Evolutionary conservation across 35 echinoderm and acorn worm species (phyloP).

Genomic region (Hemicentrotus pulcherrimus): DNA sequence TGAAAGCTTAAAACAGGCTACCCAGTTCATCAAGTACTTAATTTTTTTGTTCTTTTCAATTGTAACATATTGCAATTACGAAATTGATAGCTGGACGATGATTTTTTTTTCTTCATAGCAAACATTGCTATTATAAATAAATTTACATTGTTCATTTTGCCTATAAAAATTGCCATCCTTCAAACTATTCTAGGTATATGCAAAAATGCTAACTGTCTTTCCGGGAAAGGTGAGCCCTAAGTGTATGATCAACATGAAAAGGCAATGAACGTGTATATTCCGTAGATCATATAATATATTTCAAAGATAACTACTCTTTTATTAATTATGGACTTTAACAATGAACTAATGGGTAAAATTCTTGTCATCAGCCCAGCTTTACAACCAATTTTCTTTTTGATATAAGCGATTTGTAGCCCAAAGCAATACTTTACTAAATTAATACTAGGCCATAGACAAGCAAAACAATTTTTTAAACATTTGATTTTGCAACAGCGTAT

Average conservation of each 20-base stretch:
- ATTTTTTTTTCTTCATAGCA: neutral
- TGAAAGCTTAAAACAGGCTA: neutral
- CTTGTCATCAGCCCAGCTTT: conserved; percentile 1
- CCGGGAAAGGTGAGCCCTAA: too few species aligned
- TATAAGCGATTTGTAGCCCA: neutral
- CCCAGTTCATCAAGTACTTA: neutral
- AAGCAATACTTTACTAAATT: neutral
- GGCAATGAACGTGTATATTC: too few species aligned
- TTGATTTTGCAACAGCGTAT: neutral
- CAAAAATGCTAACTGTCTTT: neutral
- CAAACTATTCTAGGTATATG: neutral
- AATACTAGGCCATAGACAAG: neutral
- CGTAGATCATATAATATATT: neutral
- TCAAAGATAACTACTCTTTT: neutral
- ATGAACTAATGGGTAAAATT: neutral
- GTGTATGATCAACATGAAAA: too few species aligned
- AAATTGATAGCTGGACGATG: neutral
- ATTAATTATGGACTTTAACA: neutral
- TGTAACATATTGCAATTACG: neutral
- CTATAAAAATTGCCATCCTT: neutral
- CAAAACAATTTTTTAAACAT: neutral
- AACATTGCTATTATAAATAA: neutral
- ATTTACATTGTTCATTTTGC: neutral
- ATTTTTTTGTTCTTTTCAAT: neutral
- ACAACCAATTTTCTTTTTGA: neutral